Evolutionary conservation across 2,888 invertebrate genomes (phyloP), one percentile per base, ranked within the genome.

Genomic region (Apocheima hispidaria): DNA sequence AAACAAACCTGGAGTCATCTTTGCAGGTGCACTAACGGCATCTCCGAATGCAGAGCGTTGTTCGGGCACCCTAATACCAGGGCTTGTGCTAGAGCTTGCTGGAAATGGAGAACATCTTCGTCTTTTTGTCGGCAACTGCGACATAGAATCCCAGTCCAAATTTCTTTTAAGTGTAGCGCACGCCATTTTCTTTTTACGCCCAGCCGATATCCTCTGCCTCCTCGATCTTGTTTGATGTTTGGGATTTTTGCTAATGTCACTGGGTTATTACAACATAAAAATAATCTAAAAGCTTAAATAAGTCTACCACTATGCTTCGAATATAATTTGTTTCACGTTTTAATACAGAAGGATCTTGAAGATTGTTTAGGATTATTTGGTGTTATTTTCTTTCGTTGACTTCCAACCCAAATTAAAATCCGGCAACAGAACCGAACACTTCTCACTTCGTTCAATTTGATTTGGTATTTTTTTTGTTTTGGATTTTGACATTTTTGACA

Each of bases 131-230:
- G 98, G 97, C 80, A 97, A 93, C 82, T 96, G 96, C 84, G 96
- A 96, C 90, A 98, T 95, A 71, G 98, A 96, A 93, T 99, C 99
- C 95, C 98, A 98, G 89, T 99, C 99, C 84, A 98, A 94, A 86
- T 96, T 96, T 90, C 99, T 95, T 94, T 99, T 99, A 73, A 99
- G 94, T 82, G 99, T 99, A 93, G 98, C 98, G 95, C 99, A 99
- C 94, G 99, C 99, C 99, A 99, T 99, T 94, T 95, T 95, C 90
- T 90, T 94, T 91, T 88, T 93, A 94, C 93, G 94, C 94, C 94
- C 93, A 94, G 87, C 87, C 90, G 94, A 94, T 83, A 87, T 87
- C 87, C 83, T 83, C 83, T 82, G 77, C 71, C 73, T 79, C 82
- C 75, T 81, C 72, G 74, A 83, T 85, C 83, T 79, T 78, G 74